Conservation (phyloP, 2,888 invertebrate genomes). For the Diploptera punctata region DNA sequence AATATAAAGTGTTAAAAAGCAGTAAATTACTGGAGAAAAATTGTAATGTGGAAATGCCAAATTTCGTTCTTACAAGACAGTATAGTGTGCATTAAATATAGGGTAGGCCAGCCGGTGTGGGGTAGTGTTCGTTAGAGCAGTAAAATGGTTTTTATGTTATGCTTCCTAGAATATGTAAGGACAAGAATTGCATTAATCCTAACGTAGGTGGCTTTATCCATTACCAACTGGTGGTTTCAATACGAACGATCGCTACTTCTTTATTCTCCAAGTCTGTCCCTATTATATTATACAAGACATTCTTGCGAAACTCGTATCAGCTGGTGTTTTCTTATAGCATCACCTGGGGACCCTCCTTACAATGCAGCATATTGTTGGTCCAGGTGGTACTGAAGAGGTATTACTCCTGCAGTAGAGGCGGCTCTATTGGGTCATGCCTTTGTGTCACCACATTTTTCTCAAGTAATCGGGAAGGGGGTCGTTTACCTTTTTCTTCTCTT, state of each 20-base stretch:
- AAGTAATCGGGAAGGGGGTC: not conserved
- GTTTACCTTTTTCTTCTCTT: not conserved
- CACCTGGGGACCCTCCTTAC: too few relatives aligned
- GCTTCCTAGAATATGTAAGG: too few relatives aligned
- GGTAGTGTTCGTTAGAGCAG: too few relatives aligned
- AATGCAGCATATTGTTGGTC: slow-evolving; percentile 17
- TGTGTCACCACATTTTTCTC: slow-evolving; percentile 7
- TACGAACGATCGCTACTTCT: not conserved
- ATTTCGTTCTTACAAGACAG: too few relatives aligned
- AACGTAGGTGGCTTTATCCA: slow-evolving; percentile 3
- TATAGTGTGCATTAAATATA: too few relatives aligned
- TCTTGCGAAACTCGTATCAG: slow-evolving; percentile 19
- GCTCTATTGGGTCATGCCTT: not conserved
- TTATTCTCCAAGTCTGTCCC: not conserved
- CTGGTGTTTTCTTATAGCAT: slow-evolving; percentile 18
- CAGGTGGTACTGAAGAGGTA: slow-evolving; percentile 22
- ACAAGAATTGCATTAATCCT: not conserved
- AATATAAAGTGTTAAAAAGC: too few relatives aligned
- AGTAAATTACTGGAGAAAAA: too few relatives aligned
- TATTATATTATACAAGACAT: not conserved
- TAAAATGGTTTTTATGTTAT: too few relatives aligned
- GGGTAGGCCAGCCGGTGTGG: too few relatives aligned
- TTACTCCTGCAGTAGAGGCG: not conserved
- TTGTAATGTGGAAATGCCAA: too few relatives aligned
- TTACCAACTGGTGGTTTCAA: not conserved